Evolutionary conservation across 2,797 vertebrate genomes (phyloP), one percentile per base, ranked within the genome.

Genomic region (Sebastes goodei): DNA sequence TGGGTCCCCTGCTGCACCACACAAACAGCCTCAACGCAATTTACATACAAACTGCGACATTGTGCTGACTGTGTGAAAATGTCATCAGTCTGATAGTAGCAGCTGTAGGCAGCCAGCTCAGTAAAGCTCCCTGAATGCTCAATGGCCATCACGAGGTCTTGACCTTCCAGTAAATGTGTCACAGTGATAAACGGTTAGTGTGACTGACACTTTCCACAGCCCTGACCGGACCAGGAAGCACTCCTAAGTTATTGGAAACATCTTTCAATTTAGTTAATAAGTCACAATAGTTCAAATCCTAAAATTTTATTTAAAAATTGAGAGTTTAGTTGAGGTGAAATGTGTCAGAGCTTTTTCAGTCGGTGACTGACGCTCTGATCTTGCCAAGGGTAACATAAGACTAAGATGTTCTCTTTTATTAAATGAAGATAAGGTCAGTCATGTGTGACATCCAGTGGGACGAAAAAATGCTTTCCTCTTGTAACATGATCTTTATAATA

Each of bases 141-240:
- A 80, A 55, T 67, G 69, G 72, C 69, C 79, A 84, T 84, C 76
- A 83, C 23, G 73, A 82, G 90, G 93, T 86, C 86, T 49, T 76
- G 86, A 89, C 91, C 89, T 76, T 84, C 78, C 80, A 88, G 78
- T 90, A 88, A 91, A 92, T 74, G 72, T 88, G 89, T 92, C 89
- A 80, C 70, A 4, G 81, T 86, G 82, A 88, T 67, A 59, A 85
- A 90, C 63, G 62, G 75, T 71, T 29, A 59, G 75, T 67, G 75
- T 74, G 84, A 86, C 72, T 9, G 75, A 81, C 77, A 71, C 59
- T 70, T 80, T 74, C 15, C 59, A 65, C 1, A 17, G 64, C 12
- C 6, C 49, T 27, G 53, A 68, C 1, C 9, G 33, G 25, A 66
- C 4, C 56, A 55, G 29, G 30, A 82, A 84, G 63, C 63, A 32